Evolutionary conservation across 2,797 vertebrate species (phyloP).

Genomic region (Pelobates cultripes): DNA sequence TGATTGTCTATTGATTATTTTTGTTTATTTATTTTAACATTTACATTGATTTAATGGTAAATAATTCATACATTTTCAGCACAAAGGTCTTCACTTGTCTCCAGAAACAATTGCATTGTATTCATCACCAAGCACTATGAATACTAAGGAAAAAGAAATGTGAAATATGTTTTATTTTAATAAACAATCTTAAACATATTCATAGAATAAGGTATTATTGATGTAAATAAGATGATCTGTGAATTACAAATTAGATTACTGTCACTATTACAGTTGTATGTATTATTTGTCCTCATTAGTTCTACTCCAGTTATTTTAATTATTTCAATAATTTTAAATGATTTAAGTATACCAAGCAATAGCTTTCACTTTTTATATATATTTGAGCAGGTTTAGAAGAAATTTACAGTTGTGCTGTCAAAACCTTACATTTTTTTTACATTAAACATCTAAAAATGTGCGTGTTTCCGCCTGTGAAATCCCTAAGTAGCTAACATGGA

Average conservation of each 20-base stretch:
- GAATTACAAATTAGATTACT: conserved; percentile 38
- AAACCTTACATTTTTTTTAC: conserved; percentile 56
- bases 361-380: conserved; percentile 16
- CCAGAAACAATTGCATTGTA: neutral
- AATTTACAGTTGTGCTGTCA: conserved; percentile 47
- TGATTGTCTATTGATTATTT: too few relatives aligned
- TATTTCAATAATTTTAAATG: conserved; percentile 31
- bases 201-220: conserved; percentile 10
- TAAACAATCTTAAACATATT: neutral
- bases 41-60: too few relatives aligned
- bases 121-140: neutral
- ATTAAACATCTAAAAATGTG: too few relatives aligned
- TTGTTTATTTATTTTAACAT: too few relatives aligned
- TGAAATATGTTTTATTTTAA: neutral
- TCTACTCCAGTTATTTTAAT: conserved; percentile 46
- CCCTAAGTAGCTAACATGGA: conserved; percentile 69
- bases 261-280: conserved; percentile 21
- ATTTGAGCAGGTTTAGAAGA: conserved; percentile 6
- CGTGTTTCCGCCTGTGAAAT: conserved; percentile 65
- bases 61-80: neutral
- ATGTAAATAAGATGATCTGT: conserved; percentile 45
- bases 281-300: conserved; percentile 43
- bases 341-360: conserved; percentile 18
- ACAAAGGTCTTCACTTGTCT: neutral
- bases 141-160: neutral